Base-by-base conservation (phyloP, 2,797 vertebrate genomes). In the Sardinella longiceps region DNA sequence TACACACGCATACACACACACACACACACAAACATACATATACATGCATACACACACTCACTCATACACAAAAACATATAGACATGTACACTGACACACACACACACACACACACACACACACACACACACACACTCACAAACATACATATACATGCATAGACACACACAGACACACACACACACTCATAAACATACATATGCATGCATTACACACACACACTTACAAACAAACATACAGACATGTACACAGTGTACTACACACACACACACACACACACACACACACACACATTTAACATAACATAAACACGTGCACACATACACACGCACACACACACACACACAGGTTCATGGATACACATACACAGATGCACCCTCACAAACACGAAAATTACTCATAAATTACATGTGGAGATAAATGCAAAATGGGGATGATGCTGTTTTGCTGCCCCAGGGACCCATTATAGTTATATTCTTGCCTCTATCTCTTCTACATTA, bases 1-100 rank as follows among this genome's bases (percentile, higher is more conserved):
- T 6, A 48, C 46, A 25, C 58, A 63, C 11, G 28, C n/a, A 63
- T 25, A 56, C 53, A 56, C 53, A 56, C 18, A 23, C 53, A 2
- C 23, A 23, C 14, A 56, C 14, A 3, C 14, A 56, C 18, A 56
- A 0, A 56, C 53, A 56, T 6, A 56, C 53, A 23, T 5, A 23
- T 20, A 56, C 51, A 20, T 18, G 4, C 51, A 56, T 18, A 37
- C 60, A 14, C 80, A 23, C 63, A 50, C 6, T 39, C 81, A 18
- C 30, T 20, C 83, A 12, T 58, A 80, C 83, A 80, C 48, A 84
- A 11, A 84, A 70, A 45, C 74, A 82, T 60, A 58, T 15, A 28
- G 58, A 45, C 56, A 23, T 7, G 18, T 23, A 23, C 56, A 58
- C 56, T 14, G 15, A 58, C 56, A 23, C 18, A 23, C 23, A 58